phyloP scores from a whole-genome alignment of 2,113 vertebrate species.

The Hymenochirus boettgeri region DNA sequence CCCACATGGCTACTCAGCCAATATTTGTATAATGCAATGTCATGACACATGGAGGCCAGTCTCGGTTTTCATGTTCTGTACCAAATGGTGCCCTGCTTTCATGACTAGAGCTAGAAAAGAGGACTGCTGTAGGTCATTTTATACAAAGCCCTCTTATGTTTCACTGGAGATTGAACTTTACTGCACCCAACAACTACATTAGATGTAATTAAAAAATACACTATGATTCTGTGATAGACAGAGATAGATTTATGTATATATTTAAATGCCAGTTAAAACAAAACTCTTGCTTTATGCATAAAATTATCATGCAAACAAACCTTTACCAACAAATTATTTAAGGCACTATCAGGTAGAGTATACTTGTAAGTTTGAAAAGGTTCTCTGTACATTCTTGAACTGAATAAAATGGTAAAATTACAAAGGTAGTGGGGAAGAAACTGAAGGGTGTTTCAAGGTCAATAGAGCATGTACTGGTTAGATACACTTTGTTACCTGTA shows the following conservation, averaged over 20 bases:
- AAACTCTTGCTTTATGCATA: too few relatives aligned
- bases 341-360: too few relatives aligned
- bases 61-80: constrained; percentile 31
- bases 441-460: constrained; percentile 32
- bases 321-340: too few relatives aligned
- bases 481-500: constrained; percentile 40
- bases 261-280: too few relatives aligned
- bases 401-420: too few relatives aligned
- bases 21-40: constrained; percentile 40
- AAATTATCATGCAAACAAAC: too few relatives aligned
- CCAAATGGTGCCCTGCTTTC: constrained; percentile 38
- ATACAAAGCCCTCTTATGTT: constrained; percentile 24
- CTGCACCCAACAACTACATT: not conserved
- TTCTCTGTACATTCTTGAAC: too few relatives aligned
- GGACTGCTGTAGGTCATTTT: constrained; percentile 12
- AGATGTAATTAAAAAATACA: too few relatives aligned
- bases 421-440: too few relatives aligned
- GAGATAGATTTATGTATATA: too few relatives aligned
- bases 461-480: constrained; percentile 13
- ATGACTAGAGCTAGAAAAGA: constrained; percentile 18
- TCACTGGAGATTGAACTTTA: constrained; percentile 19
- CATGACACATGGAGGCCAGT: constrained; percentile 32
- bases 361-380: too few relatives aligned
- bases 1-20: constrained; percentile 34
- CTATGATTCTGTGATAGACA: too few relatives aligned